Base-by-base conservation (phyloP, 92 coral and sea anemone species). In the Paragorgia papillata region DNA sequence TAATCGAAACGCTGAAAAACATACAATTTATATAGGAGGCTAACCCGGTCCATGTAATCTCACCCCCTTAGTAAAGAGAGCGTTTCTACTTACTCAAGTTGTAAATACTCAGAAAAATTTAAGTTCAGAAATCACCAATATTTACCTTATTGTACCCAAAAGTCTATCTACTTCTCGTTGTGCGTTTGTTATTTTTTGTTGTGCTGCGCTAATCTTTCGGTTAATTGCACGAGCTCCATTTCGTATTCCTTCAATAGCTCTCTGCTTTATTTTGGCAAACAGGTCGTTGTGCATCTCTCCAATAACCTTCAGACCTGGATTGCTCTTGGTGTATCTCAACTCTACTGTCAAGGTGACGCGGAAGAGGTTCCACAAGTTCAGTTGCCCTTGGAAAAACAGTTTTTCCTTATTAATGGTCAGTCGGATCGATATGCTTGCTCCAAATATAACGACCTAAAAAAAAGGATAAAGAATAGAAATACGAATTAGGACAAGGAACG, bases 281-380 rank as follows among this genome's bases (percentile, higher is more conserved):
- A 68, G 31, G 20, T 68, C 75, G 43, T 68, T 68, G 4, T 49
- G 34, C 75, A 68, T 68, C 29, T 68, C 75, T 1, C 75, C 75
- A 3, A 44, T 46, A 0, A 68, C 59, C 13, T 68, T 58, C 14
- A 68, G 29, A 1, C 25, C 18, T 0, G 58, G 58, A 18, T 25
- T 43, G 4, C 22, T 9, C 3, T 8, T 0, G 20, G 3, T 28
- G 28, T 43, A 43, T 25, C 13, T 0, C 9, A 68, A 3, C 4
- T 44, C 57, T 3, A 68, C 75, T 13, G 25, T 19, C 18, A 68
- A 1, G 48, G 27, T 9, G 10, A 68, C 75, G 27, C 25, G 57
- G 59, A 68, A 68, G 18, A 68, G 24, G 33, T 68, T 68, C 75
- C 75, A 68, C 7, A 68, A 53, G 48, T 68, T 68, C 20, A 68